Evolutionary conservation across 2,113 vertebrate genomes (phyloP).

Genomic region (Pachycephala philippinensis): DNA sequence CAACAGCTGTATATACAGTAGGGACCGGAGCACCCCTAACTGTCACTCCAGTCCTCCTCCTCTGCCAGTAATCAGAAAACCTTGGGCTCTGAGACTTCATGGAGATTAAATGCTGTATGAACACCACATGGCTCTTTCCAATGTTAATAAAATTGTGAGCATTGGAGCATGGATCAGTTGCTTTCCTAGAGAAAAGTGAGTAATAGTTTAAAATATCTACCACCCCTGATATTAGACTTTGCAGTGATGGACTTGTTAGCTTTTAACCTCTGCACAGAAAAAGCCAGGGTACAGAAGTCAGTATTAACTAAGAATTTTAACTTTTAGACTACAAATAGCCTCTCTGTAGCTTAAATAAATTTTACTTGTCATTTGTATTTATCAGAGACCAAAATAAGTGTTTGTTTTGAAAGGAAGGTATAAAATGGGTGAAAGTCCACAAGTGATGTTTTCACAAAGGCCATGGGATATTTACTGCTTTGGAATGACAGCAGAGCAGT

Average conservation of each 20-base stretch:
- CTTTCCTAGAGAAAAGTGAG: not conserved
- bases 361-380: not conserved
- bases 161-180: not conserved
- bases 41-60: constrained; percentile 30
- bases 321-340: not conserved
- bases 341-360: not conserved
- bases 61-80: not conserved
- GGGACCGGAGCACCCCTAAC: constrained; percentile 31
- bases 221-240: not conserved
- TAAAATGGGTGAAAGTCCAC: not conserved
- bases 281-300: not conserved
- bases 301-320: not conserved
- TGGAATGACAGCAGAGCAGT: not conserved
- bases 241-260: not conserved
- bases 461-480: not conserved
- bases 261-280: not conserved
- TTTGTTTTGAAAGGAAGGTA: not conserved
- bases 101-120: not conserved
- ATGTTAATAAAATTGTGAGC: not conserved
- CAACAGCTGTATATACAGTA: constrained; percentile 69
- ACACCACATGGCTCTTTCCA: not conserved
- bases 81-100: not conserved
- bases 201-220: not conserved
- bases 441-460: not conserved
- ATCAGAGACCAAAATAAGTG: not conserved